phyloP scores from a whole-genome alignment of 2,797 vertebrate species.

The Acanthurus leucopareius region DNA sequence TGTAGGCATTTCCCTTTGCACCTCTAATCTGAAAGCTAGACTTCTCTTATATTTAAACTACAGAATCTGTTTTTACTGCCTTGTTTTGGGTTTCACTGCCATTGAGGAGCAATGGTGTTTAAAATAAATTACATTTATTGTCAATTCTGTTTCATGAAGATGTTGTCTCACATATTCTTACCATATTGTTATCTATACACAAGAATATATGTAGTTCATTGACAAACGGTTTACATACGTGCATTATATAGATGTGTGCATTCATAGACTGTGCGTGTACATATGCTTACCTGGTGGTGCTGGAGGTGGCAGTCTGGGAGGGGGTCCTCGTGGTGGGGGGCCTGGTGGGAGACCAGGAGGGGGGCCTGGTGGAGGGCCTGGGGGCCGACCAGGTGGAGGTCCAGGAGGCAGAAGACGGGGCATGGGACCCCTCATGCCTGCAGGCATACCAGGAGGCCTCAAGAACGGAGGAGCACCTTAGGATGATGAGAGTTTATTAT shows the following conservation, averaged over 20 bases:
- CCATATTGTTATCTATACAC: slow-evolving; percentile 53
- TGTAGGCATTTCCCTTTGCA: not conserved
- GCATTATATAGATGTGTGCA: not conserved
- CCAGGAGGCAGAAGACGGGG: slow-evolving; percentile 95
- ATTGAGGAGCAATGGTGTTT: too few relatives aligned
- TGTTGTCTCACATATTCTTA: not conserved
- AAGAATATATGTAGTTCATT: not conserved
- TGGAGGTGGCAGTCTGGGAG: slow-evolving; percentile 94
- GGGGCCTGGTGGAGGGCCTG: slow-evolving; percentile 93
- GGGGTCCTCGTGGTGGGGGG: slow-evolving; percentile 95
- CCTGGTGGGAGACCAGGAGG: slow-evolving; percentile 97
- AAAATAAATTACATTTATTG: too few relatives aligned
- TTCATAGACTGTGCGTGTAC: not conserved
- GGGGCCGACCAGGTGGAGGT: slow-evolving; percentile 93
- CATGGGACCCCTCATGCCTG: slow-evolving; percentile 91
- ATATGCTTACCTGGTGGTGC: slow-evolving; percentile 91
- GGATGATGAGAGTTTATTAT: slow-evolving; percentile 29
- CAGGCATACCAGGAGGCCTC: slow-evolving; percentile 94
- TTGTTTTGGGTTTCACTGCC: not conserved
- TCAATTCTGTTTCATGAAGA: not conserved
- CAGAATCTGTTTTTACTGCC: not conserved
- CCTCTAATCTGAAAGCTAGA: not conserved
- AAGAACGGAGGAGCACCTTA: slow-evolving; percentile 96
- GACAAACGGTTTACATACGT: not conserved
- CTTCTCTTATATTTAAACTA: not conserved